Base-by-base conservation (phyloP, 2,888 invertebrate species). In the Crossocerus cetratus region DNA sequence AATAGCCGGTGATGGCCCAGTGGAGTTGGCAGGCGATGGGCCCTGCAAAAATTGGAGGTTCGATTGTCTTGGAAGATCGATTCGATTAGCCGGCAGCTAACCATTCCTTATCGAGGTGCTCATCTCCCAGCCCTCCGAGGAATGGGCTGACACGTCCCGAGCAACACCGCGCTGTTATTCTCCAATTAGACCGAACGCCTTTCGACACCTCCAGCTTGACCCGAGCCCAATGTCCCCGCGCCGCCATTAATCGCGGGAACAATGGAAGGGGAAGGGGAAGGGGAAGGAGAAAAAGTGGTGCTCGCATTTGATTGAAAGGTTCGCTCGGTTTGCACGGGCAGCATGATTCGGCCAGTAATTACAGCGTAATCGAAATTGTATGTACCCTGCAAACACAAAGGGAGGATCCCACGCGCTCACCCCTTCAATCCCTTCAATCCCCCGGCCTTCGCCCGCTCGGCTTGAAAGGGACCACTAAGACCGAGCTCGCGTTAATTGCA, bases 111-210 rank as follows among this genome's bases (percentile, higher is more conserved):
- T 49, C 69, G 20, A 16, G 64, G 32, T 23, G 67, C 56, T 66
- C 22, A 72, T 70, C 72, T 60, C n/a, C n/a, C n/a, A n/a, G n/a
- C n/a, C 21, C 43, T 49, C 43, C 65, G 53, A 49, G 16, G 70
- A 73, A 71, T 62, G 64, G 62, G 32, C 14, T 21, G 21, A 61
- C n/a, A 66, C 18, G 60, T 61, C 60, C 20, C 22, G 53, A 23
- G 43, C 23, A 45, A 45, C 59, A 18, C 60, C 64, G 44, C 18
- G 44, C 18, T 55, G 69, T 70, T 57, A 57, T 57, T 70, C 69
- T 65, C 62, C 72, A 72, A 74, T 79, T 74, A 77, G 77, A 77
- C 59, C 61, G 60, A 59, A 69, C 32, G 32, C 32, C 32, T 32
- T 32, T 32, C 32, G 32, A 32, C 32, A 32, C 8, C 8, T 32